Evolutionary conservation across 2,888 invertebrate species (phyloP).

Genomic region (Atethmia centrago): DNA sequence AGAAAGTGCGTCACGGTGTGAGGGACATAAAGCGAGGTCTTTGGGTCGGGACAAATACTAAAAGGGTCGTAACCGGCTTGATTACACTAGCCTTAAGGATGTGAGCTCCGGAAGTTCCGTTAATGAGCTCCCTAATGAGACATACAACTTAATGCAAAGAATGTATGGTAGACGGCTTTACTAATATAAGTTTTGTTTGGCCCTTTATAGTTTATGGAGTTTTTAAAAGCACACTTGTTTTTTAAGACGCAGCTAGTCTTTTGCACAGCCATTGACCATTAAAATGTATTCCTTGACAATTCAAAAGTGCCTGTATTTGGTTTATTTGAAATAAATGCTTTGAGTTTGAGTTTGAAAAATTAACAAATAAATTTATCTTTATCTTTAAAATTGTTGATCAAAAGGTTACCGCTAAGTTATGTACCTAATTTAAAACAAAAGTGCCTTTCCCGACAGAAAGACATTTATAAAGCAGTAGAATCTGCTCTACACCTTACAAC

Average conservation of each 20-base stretch:
- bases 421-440: background rate
- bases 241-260: background rate
- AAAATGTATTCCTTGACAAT: no score
- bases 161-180: conserved; percentile 2
- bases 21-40: conserved; percentile 39
- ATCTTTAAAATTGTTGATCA: no score
- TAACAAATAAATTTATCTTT: no score
- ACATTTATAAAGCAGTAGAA: background rate
- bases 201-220: background rate
- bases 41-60: conserved; percentile 33
- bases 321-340: no score
- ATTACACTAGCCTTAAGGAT: conserved; percentile 50
- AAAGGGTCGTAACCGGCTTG: conserved; percentile 46
- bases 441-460: background rate
- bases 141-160: conserved; percentile 38
- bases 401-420: background rate
- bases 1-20: conserved; percentile 33
- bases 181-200: conserved; percentile 2
- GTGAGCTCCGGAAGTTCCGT: conserved; percentile 36
- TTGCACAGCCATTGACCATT: no score
- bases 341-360: no score
- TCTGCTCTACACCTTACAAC: background rate
- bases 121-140: conserved; percentile 53
- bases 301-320: no score
- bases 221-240: background rate